Percentiles rank a stretch among this genome's conserved stretches.
phyloP scores from a whole-genome alignment of 2,113 vertebrate species.

The Microtus oregoni region DNA sequence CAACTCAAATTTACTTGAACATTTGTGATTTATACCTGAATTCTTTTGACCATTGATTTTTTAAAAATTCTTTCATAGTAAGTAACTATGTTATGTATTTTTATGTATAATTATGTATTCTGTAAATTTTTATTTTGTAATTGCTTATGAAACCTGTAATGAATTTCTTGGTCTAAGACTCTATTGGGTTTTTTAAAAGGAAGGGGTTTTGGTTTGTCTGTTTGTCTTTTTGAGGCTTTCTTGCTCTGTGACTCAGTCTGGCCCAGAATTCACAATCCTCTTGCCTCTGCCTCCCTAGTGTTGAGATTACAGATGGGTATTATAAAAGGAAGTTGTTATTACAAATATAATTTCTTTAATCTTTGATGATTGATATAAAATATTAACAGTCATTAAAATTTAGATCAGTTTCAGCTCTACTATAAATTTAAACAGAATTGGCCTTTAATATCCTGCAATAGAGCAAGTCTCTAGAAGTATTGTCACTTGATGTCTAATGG shows the following conservation, averaged over 20 bases:
- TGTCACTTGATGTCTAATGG: constrained; percentile 30
- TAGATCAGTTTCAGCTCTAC: constrained; percentile 48
- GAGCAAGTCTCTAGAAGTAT: neutral
- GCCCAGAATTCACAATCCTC: neutral
- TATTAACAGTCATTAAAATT: constrained; percentile 57
- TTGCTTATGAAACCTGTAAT: constrained; percentile 42
- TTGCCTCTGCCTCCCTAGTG: neutral
- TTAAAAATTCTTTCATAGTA: constrained; percentile 1
- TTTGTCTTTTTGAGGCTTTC: neutral
- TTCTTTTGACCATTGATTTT: neutral
- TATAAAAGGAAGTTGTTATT: neutral
- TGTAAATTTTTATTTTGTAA: constrained; percentile 14
- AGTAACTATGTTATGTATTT: neutral
- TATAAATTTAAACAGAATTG: constrained; percentile 41
- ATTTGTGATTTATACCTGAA: constrained; percentile 3
- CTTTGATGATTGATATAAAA: constrained; percentile 45
- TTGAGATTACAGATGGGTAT: neutral
- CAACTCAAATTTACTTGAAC: neutral
- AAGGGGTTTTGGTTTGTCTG: neutral
- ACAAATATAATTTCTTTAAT: constrained; percentile 13
- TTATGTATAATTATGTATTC: neutral
- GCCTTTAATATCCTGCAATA: neutral
- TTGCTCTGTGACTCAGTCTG: neutral
- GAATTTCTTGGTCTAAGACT: constrained; percentile 47
- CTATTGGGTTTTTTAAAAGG: constrained; percentile 20